Percentiles rank a stretch among this genome's conserved stretches.
phyloP scores from a whole-genome alignment of 2,888 invertebrate genomes.

The Folsomia manolachei region DNA sequence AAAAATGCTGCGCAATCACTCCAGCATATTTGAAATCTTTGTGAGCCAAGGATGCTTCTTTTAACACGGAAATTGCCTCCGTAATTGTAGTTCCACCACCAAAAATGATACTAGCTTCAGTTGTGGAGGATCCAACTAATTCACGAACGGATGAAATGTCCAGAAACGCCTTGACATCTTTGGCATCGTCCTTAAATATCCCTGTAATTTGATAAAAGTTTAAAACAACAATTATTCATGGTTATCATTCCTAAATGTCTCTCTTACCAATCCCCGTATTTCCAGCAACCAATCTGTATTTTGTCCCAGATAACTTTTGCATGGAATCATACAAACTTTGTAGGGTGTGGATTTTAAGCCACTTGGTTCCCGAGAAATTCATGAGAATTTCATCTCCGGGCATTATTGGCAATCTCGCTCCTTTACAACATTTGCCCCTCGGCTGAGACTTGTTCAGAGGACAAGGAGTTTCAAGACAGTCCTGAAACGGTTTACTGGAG shows the following conservation, averaged over 20 bases:
- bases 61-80: conserved; percentile 59
- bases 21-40: conserved; percentile 61
- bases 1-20: conserved; percentile 61
- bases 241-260: too few species aligned
- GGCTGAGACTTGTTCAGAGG: conserved; percentile 15
- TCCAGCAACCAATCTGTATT: conserved; percentile 7
- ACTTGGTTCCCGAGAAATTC: too few species aligned
- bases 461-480: conserved; percentile 34
- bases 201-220: too few species aligned
- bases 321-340: too few species aligned
- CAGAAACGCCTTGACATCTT: conserved; percentile 18
- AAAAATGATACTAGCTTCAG: conserved; percentile 56
- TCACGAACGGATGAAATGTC: conserved; percentile 22
- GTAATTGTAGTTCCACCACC: conserved; percentile 64
- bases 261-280: conserved; percentile 12
- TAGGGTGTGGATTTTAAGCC: too few species aligned
- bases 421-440: conserved; percentile 9
- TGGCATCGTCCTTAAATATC: conserved; percentile 27
- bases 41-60: conserved; percentile 10
- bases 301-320: not conserved
- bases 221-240: too few species aligned
- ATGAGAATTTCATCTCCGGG: conserved; percentile 7
- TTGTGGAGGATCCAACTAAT: too few species aligned
- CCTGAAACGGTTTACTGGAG: conserved; percentile 24
- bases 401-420: not conserved